Evolutionary conservation across 1,140 invertebrate genomes (phyloP).

Genomic region (Drosophila carrolli): DNA sequence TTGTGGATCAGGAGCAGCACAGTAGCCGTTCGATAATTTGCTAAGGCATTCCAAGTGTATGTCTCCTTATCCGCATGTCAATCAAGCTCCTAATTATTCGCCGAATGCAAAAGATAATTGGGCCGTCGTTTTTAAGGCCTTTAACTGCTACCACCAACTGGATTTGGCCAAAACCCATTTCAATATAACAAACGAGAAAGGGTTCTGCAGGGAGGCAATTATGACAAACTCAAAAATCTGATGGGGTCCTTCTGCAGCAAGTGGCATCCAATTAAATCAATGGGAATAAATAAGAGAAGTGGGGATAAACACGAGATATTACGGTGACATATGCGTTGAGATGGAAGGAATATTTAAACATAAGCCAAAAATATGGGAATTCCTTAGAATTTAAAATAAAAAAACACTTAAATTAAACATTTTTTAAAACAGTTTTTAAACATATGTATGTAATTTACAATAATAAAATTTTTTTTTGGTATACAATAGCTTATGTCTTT

Average conservation of each 20-base stretch:
- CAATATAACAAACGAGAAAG: conserved; percentile 54
- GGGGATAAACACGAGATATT: conserved; percentile 4
- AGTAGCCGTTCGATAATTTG: conserved; percentile 84
- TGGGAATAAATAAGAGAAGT: conserved; percentile 7
- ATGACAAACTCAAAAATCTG: conserved; percentile 63
- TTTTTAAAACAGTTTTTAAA: too few species aligned
- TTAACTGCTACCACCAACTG: conserved; percentile 6
- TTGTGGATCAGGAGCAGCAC: conserved; percentile 76
- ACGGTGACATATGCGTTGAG: not conserved
- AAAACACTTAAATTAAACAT: too few species aligned
- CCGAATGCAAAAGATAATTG: conserved; percentile 84
- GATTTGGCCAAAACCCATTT: conserved; percentile 53
- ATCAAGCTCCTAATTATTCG: conserved; percentile 85
- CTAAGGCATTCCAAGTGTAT: conserved; percentile 84
- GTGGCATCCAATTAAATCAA: conserved; percentile 65
- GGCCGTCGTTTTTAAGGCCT: conserved; percentile 48
- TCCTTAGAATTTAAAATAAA: not conserved
- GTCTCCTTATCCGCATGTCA: conserved; percentile 84
- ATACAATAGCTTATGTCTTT: too few species aligned
- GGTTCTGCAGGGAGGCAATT: conserved; percentile 49
- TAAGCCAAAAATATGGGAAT: not conserved
- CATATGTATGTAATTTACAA: not conserved
- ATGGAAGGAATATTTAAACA: not conserved
- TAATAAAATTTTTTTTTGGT: too few species aligned
- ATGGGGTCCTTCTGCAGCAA: conserved; percentile 18